Evolutionary conservation across 2,888 invertebrate species (phyloP).

Genomic region (Aphidius colemani): DNA sequence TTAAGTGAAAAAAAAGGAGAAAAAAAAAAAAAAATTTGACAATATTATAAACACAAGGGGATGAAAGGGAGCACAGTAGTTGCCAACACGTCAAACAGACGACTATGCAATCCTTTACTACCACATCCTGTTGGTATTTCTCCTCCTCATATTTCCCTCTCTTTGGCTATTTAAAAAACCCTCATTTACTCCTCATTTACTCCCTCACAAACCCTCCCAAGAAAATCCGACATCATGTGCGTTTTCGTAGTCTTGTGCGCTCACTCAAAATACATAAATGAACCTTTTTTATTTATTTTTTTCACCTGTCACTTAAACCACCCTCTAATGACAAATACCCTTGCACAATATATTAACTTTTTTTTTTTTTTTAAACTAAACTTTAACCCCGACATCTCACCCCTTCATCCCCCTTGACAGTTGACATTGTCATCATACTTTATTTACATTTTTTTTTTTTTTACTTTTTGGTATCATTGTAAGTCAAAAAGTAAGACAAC

Average conservation of each 20-base stretch:
- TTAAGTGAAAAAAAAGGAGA: too few species aligned
- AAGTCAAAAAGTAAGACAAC: too few species aligned
- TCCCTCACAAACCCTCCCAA: too few species aligned
- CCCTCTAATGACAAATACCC: too few species aligned
- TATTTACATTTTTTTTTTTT: slow-evolving; percentile 14
- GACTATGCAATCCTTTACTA: slow-evolving; percentile 24
- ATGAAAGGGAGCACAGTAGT: slow-evolving; percentile 1
- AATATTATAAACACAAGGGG: neutral
- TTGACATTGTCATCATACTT: slow-evolving; percentile 9
- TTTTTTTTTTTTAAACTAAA: too few species aligned
- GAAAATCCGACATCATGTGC: too few species aligned
- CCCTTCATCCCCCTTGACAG: neutral
- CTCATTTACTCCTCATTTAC: too few species aligned
- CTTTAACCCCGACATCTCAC: neutral
- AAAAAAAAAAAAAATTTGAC: too few species aligned
- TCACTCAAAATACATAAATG: neutral
- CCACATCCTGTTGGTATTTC: slow-evolving; percentile 6
- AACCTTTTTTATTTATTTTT: too few species aligned
- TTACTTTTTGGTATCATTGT: too few species aligned
- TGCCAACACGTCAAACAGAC: slow-evolving; percentile 27
- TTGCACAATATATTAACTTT: too few species aligned
- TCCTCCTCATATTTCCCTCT: slow-evolving; percentile 12
- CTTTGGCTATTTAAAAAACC: neutral
- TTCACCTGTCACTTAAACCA: too few species aligned
- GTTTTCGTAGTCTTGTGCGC: slow-evolving; percentile 19